These are phyloP conservation scores for Megalops atlanticus DNA, from an alignment of 2,113 vertebrate species.

Conservation along the genomic window DNA sequence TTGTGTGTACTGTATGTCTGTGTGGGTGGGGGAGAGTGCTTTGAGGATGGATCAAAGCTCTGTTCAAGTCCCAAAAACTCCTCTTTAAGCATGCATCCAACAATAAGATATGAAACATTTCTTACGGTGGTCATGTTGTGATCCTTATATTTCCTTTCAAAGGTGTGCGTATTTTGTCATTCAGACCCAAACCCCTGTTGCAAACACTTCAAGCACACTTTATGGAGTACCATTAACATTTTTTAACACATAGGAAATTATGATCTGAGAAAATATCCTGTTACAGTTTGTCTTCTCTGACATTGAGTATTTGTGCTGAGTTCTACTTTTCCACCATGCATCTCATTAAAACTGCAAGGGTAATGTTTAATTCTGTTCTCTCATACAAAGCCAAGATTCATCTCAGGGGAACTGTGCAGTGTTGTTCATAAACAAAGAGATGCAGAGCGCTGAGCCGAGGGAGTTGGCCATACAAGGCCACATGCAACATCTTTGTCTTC, in stretches of 20 bases:
- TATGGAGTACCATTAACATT: conserved; percentile 1
- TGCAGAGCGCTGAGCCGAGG: not conserved
- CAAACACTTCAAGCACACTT: not conserved
- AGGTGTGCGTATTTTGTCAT: not conserved
- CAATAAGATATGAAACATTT: not conserved
- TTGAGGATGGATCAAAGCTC: no score
- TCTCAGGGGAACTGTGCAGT: not conserved
- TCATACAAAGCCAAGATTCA: conserved; percentile 24
- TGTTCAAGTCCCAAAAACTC: not conserved
- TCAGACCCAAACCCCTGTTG: not conserved
- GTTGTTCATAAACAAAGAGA: conserved; percentile 1
- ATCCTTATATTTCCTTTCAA: not conserved
- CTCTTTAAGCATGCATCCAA: not conserved
- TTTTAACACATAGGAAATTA: conserved; percentile 2
- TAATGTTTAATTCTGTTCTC: conserved; percentile 31
- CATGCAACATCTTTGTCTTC: not conserved
- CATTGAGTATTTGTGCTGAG: conserved; percentile 33
- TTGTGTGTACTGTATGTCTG: no score
- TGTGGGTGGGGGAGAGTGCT: not conserved
- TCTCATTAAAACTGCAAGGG: conserved; percentile 24
- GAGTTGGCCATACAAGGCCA: not conserved
- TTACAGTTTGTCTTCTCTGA: conserved; percentile 27
- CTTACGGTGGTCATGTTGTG: not conserved
- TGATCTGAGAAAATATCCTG: conserved; percentile 23
- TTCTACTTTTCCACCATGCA: conserved; percentile 1